These are phyloP conservation scores for Allacma fusca DNA, from an alignment of 2,888 invertebrate genomes.

Conservation along the genomic window DNA sequence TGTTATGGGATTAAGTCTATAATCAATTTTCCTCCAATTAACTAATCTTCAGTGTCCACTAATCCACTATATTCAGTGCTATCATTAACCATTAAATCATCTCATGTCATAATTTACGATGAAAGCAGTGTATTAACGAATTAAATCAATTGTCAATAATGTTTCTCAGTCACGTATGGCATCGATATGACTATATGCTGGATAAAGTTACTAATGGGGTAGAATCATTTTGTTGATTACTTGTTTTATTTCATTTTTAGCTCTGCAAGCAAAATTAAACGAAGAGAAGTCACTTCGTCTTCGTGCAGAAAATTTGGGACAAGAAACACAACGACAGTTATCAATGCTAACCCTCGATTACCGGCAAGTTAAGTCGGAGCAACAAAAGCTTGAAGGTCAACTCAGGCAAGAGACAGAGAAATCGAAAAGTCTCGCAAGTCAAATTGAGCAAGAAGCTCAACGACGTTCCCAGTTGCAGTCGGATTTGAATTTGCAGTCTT, in stretches of 20 bases:
- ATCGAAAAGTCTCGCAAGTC: slow-evolving; percentile 79
- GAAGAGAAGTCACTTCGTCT: slow-evolving; percentile 89
- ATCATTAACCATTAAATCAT: too few relatives aligned
- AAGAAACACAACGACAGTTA: slow-evolving; percentile 93
- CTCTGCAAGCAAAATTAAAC: slow-evolving; percentile 87
- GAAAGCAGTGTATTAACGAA: too few relatives aligned
- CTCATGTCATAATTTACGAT: too few relatives aligned
- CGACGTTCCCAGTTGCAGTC: slow-evolving; percentile 82
- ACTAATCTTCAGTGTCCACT: too few relatives aligned
- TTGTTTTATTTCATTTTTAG: slow-evolving; percentile 65
- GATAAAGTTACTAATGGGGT: too few relatives aligned
- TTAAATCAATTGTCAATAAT: too few relatives aligned
- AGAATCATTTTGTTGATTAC: too few relatives aligned
- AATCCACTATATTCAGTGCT: too few relatives aligned
- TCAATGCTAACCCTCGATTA: slow-evolving; percentile 95
- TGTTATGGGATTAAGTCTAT: too few relatives aligned
- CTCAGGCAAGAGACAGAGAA: slow-evolving; percentile 87
- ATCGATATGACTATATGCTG: too few relatives aligned
- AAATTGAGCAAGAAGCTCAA: slow-evolving; percentile 90
- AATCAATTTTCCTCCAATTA: too few relatives aligned
- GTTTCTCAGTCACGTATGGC: too few relatives aligned
- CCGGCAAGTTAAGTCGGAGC: slow-evolving; percentile 78
- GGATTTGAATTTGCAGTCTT: slow-evolving; percentile 78
- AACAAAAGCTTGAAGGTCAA: slow-evolving; percentile 91
- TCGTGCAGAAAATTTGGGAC: slow-evolving; percentile 83